A percentile compares a stretch with the other conserved stretches of the same genome.
Evolutionary conservation across 2,888 invertebrate genomes (phyloP).

Genomic region (Auanema sp.): DNA sequence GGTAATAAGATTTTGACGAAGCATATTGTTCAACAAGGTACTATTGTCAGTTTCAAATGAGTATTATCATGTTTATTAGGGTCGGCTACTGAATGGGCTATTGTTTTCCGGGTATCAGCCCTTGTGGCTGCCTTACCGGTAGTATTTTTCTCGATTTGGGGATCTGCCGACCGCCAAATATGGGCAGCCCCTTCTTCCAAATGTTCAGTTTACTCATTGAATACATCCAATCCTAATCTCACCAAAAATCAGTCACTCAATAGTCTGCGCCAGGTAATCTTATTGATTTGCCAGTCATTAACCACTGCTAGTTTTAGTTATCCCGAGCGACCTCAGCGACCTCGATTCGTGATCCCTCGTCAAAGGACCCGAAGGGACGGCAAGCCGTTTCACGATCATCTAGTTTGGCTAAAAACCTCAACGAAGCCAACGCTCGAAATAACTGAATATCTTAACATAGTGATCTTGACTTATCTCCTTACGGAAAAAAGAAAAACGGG

Average conservation of each 20-base stretch:
- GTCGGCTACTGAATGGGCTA: constrained; percentile 51
- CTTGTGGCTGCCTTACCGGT: constrained; percentile 57
- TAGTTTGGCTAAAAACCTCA: constrained; percentile 20
- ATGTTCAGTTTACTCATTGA: constrained; percentile 45
- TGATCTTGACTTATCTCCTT: too few relatives aligned
- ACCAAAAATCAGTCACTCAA: constrained; percentile 22
- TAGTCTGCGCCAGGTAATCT: constrained; percentile 9
- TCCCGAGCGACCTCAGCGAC: constrained; percentile 34
- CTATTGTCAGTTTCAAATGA: neutral
- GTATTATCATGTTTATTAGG: constrained; percentile 25
- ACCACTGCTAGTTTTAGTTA: constrained; percentile 18
- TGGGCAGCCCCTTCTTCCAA: constrained; percentile 59
- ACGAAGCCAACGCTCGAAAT: constrained; percentile 12
- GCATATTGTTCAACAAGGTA: constrained; percentile 58
- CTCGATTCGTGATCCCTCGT: constrained; percentile 7
- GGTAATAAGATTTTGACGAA: constrained; percentile 61
- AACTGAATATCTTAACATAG: too few relatives aligned
- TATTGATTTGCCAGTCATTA: neutral
- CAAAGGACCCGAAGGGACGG: neutral
- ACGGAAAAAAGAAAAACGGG: too few relatives aligned
- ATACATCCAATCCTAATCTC: constrained; percentile 22
- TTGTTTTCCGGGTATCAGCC: constrained; percentile 58
- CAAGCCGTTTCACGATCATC: constrained; percentile 12
- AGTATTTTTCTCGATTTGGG: constrained; percentile 56
- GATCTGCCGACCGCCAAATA: constrained; percentile 51